Conservation (phyloP, 2,113 vertebrate species). For the Noturus placidus region DNA sequence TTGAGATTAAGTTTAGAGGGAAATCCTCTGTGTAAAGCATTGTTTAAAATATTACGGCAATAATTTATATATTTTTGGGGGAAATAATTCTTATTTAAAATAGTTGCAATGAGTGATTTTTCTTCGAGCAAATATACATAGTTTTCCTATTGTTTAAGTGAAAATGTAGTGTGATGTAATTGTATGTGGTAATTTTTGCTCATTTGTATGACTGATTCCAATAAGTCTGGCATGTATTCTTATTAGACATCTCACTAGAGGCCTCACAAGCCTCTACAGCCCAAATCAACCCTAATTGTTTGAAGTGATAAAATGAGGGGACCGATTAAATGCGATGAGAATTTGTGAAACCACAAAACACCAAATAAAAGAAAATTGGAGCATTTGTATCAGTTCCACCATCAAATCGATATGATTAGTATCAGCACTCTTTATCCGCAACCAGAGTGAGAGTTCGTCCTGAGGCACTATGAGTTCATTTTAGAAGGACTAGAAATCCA, state of each 20-base stretch:
- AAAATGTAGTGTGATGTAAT: neutral
- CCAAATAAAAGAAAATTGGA: neutral
- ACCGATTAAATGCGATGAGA: neutral
- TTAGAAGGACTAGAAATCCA: neutral
- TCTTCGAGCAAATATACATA: neutral
- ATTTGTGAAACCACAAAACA: conserved; percentile 8
- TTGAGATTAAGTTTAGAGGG: neutral
- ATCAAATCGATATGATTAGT: neutral
- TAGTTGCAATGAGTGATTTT: neutral
- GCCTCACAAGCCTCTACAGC: neutral
- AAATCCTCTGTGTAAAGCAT: neutral
- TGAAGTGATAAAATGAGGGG: neutral
- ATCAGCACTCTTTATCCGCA: neutral
- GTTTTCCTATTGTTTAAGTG: neutral
- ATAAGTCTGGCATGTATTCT: neutral
- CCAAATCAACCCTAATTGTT: conserved; percentile 13
- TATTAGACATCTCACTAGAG: neutral
- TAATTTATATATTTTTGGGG: neutral
- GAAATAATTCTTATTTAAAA: neutral
- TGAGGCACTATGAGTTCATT: neutral
- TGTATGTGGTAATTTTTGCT: neutral
- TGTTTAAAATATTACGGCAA: neutral
- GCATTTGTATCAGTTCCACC: neutral
- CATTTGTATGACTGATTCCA: neutral
- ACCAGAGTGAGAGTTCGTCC: neutral